Base-by-base conservation (phyloP, 2,797 vertebrate genomes). In the Acipenser oxyrinchus region DNA sequence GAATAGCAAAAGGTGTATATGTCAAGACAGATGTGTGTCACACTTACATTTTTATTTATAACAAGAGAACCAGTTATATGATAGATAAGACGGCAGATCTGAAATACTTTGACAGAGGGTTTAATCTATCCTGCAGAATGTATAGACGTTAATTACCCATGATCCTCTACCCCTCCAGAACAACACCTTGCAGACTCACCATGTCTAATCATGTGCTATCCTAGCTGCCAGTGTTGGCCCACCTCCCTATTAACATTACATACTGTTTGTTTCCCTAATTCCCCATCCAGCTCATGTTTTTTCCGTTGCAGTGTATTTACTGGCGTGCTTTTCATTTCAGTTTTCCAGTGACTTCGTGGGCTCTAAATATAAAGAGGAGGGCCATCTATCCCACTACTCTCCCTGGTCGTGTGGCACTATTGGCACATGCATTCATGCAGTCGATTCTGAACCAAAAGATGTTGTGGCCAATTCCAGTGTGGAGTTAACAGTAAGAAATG, bases 371-470 rank as follows among this genome's bases (percentile, higher is more conserved):
- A 88, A 94, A 80, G 91, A 90, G 49, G 93, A 96, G 69, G 90
- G 94, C 62, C 90, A 84, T 76, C 85, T 93, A 70, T 88, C 92
- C 18, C 96, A 93, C 82, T 98, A 97, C 79, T 95, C 94, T 7
- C 95, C 95, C 2, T 98, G 96, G 96, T 98, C 96, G 76, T 96
- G 94, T 73, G 91, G 93, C 58, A 89, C 92, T 74, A 92, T 95
- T 71, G 88, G 91, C 69, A 89, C 92, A 69, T 93, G 92, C 81
- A 91, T 94, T 83, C 92, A 92, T 76, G 89, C 92, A 60, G 92
- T 95, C 18, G 93, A 97, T 79, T 89, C 94, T 0, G 94, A 96
- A 73, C 86, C 88, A 73, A 89, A 87, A 77, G 86, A 91, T 65
- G 85, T 89, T 66, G 83, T 93, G 67, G 75, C 93, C 76, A 93